These are phyloP conservation scores for Nibea coibor DNA, from an alignment of 2,113 vertebrate genomes.

Conservation along the genomic window DNA sequence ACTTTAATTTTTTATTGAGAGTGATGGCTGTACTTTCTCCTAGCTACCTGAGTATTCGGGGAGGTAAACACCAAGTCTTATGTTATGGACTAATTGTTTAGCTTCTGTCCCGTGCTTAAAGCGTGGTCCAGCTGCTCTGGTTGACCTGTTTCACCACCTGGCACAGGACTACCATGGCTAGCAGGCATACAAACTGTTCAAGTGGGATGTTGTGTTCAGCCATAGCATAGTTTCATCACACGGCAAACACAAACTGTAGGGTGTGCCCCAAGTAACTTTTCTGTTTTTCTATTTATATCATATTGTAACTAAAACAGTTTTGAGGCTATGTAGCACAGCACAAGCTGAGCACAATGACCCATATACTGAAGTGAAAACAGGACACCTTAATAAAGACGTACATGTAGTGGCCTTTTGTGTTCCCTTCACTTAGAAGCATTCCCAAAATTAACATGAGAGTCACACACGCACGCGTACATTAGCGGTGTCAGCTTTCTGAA, in stretches of 20 bases:
- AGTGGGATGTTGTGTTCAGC: constrained; percentile 16
- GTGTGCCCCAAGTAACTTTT: background rate
- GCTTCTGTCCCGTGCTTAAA: constrained; percentile 7
- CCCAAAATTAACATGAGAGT: background rate
- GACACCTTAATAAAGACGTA: constrained; percentile 12
- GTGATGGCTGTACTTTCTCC: background rate
- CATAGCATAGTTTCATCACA: background rate
- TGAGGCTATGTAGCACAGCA: constrained; percentile 31
- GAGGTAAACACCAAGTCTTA: background rate
- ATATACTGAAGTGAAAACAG: constrained; percentile 43
- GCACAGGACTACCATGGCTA: background rate
- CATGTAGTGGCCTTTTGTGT: background rate
- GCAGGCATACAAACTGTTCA: constrained; percentile 15
- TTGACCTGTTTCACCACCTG: constrained; percentile 23
- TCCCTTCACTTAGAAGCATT: background rate
- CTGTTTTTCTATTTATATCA: constrained; percentile 35
- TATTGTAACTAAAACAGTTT: constrained; percentile 33
- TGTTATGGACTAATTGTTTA: background rate
- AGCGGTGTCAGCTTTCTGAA: background rate
- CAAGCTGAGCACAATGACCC: constrained; percentile 32
- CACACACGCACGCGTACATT: background rate
- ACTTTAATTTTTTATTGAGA: constrained; percentile 6
- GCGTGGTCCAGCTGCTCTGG: constrained; percentile 17
- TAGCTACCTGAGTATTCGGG: constrained; percentile 1
- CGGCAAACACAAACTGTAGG: constrained; percentile 15